A percentile compares a stretch with the other conserved stretches of the same genome.
Evolutionary conservation across 2,113 vertebrate genomes (phyloP).

Genomic region (Tapirus terrestris): DNA sequence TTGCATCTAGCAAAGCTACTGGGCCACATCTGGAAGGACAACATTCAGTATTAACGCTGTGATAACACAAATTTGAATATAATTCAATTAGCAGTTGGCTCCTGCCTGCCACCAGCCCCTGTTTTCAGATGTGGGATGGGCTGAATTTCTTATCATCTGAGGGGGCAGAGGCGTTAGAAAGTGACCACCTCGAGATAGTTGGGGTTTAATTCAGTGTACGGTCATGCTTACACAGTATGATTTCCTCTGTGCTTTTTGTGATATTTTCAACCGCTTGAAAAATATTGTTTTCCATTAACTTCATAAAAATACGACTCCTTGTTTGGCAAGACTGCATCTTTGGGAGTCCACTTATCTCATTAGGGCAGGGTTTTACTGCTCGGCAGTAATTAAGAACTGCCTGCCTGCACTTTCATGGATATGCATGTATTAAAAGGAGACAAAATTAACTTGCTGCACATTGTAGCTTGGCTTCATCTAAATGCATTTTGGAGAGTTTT

Average conservation of each 20-base stretch:
- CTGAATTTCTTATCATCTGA: neutral
- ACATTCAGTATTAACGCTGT: neutral
- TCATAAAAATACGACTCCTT: neutral
- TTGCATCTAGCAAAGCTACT: neutral
- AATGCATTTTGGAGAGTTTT: neutral
- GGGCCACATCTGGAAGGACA: neutral
- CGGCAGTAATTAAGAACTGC: neutral
- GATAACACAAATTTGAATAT: neutral
- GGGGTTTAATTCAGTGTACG: neutral
- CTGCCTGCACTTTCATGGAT: neutral
- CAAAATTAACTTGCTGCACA: neutral
- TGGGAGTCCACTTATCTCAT: neutral
- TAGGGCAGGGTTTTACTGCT: neutral
- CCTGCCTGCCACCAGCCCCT: neutral
- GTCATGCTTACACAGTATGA: neutral
- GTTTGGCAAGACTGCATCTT: neutral
- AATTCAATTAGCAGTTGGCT: neutral
- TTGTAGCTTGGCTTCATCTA: neutral
- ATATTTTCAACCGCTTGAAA: constrained; percentile 46
- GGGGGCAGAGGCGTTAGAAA: neutral
- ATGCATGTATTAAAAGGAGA: neutral
- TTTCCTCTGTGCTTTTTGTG: constrained; percentile 11
- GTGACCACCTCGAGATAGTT: neutral
- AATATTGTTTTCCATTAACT: constrained; percentile 29
- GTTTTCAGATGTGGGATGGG: neutral